phyloP scores from a whole-genome alignment of 1,140 invertebrate species.

The Episyrphus balteatus region DNA sequence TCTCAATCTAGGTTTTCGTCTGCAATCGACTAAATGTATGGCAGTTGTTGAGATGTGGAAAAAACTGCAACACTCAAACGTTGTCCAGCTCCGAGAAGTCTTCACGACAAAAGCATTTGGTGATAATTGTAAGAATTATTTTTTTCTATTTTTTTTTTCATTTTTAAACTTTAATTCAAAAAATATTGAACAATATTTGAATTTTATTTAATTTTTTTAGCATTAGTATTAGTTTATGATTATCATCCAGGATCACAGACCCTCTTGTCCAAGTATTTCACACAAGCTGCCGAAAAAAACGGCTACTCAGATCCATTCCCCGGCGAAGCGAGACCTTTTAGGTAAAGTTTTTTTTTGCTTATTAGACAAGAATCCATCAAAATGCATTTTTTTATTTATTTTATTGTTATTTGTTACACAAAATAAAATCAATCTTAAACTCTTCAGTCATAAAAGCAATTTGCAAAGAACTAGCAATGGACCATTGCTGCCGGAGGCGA shows the following conservation, averaged over 20 bases:
- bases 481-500: constrained; percentile 69
- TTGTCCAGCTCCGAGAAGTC: constrained; percentile 82
- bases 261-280: constrained; percentile 76
- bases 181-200: neutral
- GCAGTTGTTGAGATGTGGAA: constrained; percentile 86
- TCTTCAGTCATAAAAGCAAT: constrained; percentile 67
- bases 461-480: constrained; percentile 47
- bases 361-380: too few relatives aligned
- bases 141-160: neutral
- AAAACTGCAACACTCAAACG: constrained; percentile 83
- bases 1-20: constrained; percentile 43
- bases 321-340: constrained; percentile 65
- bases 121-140: constrained; percentile 73
- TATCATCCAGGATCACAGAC: constrained; percentile 87
- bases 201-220: constrained; percentile 40
- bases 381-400: too few relatives aligned
- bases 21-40: constrained; percentile 76
- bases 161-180: too few relatives aligned
- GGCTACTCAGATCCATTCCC: constrained; percentile 73
- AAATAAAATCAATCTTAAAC: neutral
- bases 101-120: constrained; percentile 93
- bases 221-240: constrained; percentile 93
- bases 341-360: constrained; percentile 18
- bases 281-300: constrained; percentile 50
- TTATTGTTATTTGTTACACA: too few relatives aligned